Evolutionary conservation across 2,797 vertebrate species (phyloP), one percentile per base, ranked within the genome.

Genomic region (Lophius americanus): DNA sequence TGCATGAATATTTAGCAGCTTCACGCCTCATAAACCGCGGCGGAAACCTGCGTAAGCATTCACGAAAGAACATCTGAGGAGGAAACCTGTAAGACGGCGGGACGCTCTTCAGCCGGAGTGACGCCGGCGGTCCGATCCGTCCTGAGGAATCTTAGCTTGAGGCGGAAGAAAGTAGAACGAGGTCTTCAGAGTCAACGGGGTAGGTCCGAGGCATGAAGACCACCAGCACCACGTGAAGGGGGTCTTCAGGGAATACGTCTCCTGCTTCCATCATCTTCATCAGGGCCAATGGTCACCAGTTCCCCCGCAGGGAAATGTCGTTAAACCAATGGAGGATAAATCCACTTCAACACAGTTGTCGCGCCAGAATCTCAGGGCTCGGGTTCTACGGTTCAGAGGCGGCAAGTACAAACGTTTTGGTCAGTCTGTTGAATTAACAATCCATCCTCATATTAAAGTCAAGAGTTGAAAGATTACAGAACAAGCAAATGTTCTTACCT

Each of bases 191-290:
- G 53, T 43, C 63, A 37, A 8, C 32, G 52, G 32, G 52, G 43
- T 38, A 60, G 60, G 32, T 60, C 9, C 6, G 23, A 70, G n/a
- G n/a, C 52, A 48, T 4, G 44, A 37, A 44, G 59, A 48, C 35
- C 60, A 33, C 32, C 66, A 54, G 23, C 23, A 60, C 66, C 46
- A 54, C 12, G 41, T n/a, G 1, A 44, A 73, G 67, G 48, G 48
- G 68, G 72, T 61, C 78, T 75, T 68, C n/a, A 4, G 76, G 87
- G 85, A 87, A 85, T 85, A 74, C 60, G 62, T 69, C 44, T 41
- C 60, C 47, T 10, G 68, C 76, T 76, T 71, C 44, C 43, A 61
- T 79, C 77, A 77, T 82, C 85, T 89, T 86, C 81, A 85, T 88
- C 83, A 85, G 14, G 57, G 71, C 64, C 82, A 85, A 85, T 75